Conservation (phyloP, 2,113 vertebrate species). For the Tichodroma muraria region DNA sequence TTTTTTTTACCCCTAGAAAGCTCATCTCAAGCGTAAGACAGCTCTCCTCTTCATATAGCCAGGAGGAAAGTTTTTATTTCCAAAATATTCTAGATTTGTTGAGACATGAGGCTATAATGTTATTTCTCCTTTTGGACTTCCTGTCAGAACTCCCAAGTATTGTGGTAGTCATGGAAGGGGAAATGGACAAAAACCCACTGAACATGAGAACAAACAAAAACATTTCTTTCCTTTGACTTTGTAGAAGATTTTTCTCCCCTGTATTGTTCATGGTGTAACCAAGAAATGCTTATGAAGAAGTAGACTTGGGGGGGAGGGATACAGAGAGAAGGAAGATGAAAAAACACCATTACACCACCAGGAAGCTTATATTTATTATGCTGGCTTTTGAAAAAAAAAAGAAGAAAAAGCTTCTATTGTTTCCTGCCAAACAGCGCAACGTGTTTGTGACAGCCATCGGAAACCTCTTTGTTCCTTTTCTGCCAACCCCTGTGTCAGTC, state of each 20-base stretch:
- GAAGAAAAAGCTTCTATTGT: background rate
- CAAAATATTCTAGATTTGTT: background rate
- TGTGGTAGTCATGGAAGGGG: background rate
- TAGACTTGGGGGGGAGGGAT: background rate
- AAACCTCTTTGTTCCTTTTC: background rate
- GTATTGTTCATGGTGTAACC: background rate
- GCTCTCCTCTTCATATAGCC: background rate
- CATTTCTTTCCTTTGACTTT: background rate
- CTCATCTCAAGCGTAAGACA: background rate
- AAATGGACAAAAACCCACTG: background rate
- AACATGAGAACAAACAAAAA: background rate
- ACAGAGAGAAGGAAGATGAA: background rate
- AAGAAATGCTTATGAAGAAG: background rate
- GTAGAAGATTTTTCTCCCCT: accelerated
- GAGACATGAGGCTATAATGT: background rate
- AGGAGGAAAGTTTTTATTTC: background rate
- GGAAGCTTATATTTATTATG: background rate
- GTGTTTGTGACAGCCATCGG: background rate
- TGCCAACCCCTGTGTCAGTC: background rate
- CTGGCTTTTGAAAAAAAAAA: background rate
- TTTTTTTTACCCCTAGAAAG: background rate
- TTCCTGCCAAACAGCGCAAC: background rate
- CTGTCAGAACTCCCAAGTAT: background rate
- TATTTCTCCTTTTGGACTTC: background rate
- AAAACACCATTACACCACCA: background rate